Percentiles rank a stretch among this genome's conserved stretches.
Evolutionary conservation across 1,140 invertebrate genomes (phyloP).

Genomic region (Ladona fulva): DNA sequence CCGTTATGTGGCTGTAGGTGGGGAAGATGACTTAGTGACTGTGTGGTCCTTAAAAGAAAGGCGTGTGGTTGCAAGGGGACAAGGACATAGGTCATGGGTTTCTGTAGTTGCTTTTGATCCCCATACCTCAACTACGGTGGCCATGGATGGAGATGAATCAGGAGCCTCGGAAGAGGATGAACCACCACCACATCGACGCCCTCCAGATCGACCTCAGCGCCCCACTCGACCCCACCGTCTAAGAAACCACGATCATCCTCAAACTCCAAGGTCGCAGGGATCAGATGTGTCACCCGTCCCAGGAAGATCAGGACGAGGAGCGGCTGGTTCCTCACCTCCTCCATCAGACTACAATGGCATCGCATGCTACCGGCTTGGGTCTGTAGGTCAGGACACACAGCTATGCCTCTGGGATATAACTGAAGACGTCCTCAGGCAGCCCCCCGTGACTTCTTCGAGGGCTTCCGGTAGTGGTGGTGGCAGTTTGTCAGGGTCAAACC

Average conservation of each 20-base stretch:
- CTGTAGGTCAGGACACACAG: slow-evolving; percentile 96
- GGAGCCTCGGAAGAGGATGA: slow-evolving; percentile 49
- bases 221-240: background rate
- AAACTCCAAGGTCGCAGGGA: slow-evolving; percentile 21
- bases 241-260: slow-evolving; percentile 17
- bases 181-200: slow-evolving; percentile 19
- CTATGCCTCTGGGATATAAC: slow-evolving; percentile 98
- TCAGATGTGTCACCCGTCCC: background rate
- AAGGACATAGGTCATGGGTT: slow-evolving; percentile 94
- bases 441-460: slow-evolving; percentile 25
- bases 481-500: background rate
- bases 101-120: slow-evolving; percentile 95
- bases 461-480: background rate
- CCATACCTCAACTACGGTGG: slow-evolving; percentile 60
- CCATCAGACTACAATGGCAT: slow-evolving; percentile 39
- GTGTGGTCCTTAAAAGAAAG: slow-evolving; percentile 93
- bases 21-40: slow-evolving; percentile 97
- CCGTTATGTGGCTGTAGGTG: slow-evolving; percentile 90
- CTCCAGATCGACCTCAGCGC: background rate
- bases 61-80: slow-evolving; percentile 87
- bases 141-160: slow-evolving; percentile 33
- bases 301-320: background rate
- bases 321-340: background rate
- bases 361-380: slow-evolving; percentile 81
- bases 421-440: slow-evolving; percentile 78